Base-by-base conservation (phyloP, 2,797 vertebrate genomes). In the Enteromius unitaeniatus region DNA sequence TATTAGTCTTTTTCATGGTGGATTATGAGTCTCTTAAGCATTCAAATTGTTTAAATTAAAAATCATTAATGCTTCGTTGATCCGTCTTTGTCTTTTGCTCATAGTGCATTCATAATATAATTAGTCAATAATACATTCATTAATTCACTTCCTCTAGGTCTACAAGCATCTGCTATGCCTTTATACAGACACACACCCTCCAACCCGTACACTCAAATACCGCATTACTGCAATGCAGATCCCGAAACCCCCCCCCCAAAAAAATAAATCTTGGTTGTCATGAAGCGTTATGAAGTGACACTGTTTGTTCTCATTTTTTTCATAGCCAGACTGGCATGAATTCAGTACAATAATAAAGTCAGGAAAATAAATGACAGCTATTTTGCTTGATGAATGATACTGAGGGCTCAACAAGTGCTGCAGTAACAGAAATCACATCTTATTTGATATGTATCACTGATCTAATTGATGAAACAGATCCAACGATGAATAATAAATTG, bases 371-470 rank as follows among this genome's bases (percentile, higher is more conserved):
- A 79, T 79, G 13, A 37, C 47, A 55, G 13, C 14, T 49, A 68
- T 53, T 47, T 68, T 68, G 62, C 28, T 34, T 67, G 77, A 79
- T 65, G 42, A 65, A 78, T 65, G 42, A 65, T 10, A 15, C 19
- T 37, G 13, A 51, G 31, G 51, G 10, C 34, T 55, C 1, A 21
- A 49, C 42, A 34, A 65, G 26, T 53, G 1, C 31, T 79, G 51
- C 51, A 23, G 53, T 53, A 37, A 68, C 26, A 6, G 14, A 68
- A 53, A 40, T 68, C 64, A 49, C 62, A 51, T 31, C 19, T 14
- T 13, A 34, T 51, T 79, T 78, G 28, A 51, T 79, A 67, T 67
- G 21, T n/a, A 79, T 68, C 78, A 40, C 65, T 68, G 45, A 14
- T 51, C 13, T 68, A 37, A 53, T 53, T 53, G 3, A 79, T 53